Percentiles rank a stretch among this genome's conserved stretches.
phyloP scores from a whole-genome alignment of 53 echinoderm and acorn worm species.

The Echinarachnius parma region DNA sequence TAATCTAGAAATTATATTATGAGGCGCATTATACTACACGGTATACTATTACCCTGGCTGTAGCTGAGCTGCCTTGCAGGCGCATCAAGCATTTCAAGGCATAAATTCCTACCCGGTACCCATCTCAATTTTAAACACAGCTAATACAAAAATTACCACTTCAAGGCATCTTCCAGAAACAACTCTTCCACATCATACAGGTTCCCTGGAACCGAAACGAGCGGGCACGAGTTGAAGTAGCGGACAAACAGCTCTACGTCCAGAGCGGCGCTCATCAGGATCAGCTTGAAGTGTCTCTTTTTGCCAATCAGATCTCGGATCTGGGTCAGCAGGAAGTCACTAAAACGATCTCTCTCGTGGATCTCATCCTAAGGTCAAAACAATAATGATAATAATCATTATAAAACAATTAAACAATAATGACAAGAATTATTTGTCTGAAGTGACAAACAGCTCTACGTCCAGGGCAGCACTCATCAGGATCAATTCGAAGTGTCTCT shows the following conservation, averaged over 20 bases:
- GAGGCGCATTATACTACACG: too few relatives aligned
- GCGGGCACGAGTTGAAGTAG: slow-evolving; percentile 84
- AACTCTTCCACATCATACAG: slow-evolving; percentile 92
- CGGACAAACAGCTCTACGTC: slow-evolving; percentile 89
- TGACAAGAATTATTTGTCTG: too few relatives aligned
- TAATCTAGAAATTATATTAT: too few relatives aligned
- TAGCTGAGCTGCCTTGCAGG: too few relatives aligned
- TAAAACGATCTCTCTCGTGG: slow-evolving; percentile 87
- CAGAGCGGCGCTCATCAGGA: slow-evolving; percentile 96
- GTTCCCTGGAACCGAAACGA: slow-evolving; percentile 81
- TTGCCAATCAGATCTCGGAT: slow-evolving; percentile 64
- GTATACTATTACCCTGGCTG: too few relatives aligned
- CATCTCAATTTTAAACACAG: too few relatives aligned
- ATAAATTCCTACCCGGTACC: too few relatives aligned
- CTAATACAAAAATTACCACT: too few relatives aligned
- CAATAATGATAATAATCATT: too few relatives aligned
- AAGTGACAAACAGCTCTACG: slow-evolving; percentile 85
- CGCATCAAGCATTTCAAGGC: too few relatives aligned
- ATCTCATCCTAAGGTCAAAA: slow-evolving; percentile 71
- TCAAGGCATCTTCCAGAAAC: slow-evolving; percentile 93
- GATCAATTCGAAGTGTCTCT: slow-evolving; percentile 73
- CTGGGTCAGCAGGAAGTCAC: slow-evolving; percentile 90
- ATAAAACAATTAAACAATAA: too few relatives aligned
- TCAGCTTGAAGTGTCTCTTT: slow-evolving; percentile 69
- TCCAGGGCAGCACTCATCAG: slow-evolving; percentile 98